Percentiles rank a stretch among this genome's conserved stretches.
Evolutionary conservation across 2,888 invertebrate genomes (phyloP).

Genomic region (Terebella lapidaria): DNA sequence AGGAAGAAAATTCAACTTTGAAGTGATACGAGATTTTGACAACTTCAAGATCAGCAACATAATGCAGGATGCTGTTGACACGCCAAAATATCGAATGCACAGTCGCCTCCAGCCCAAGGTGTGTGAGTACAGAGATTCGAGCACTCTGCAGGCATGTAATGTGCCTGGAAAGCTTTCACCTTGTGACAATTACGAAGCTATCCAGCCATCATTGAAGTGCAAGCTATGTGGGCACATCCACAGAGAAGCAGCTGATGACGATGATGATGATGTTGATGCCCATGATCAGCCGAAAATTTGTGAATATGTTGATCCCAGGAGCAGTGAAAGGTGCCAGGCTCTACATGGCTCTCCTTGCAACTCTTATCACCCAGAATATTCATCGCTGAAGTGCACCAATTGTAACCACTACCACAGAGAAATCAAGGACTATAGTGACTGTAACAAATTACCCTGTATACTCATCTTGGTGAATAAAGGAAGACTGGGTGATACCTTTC

Average conservation of each 20-base stretch:
- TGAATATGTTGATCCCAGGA: too few species aligned
- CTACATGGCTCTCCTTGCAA: too few species aligned
- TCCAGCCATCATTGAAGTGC: too few species aligned
- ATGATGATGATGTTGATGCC: too few species aligned
- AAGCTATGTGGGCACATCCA: too few species aligned
- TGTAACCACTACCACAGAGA: background rate
- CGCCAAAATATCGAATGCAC: background rate
- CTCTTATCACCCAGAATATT: too few species aligned
- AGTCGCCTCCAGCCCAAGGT: background rate
- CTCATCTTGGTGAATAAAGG: constrained; percentile 16
- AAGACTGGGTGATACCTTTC: constrained; percentile 17
- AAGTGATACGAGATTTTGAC: background rate
- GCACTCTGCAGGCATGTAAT: background rate
- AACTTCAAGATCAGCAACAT: background rate
- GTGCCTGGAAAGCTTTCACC: background rate
- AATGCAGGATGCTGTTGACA: background rate
- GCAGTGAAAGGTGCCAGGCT: too few species aligned
- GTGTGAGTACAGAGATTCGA: background rate
- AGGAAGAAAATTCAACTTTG: background rate
- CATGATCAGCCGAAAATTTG: too few species aligned
- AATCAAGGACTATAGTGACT: background rate
- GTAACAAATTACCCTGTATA: constrained; percentile 12
- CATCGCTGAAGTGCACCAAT: background rate
- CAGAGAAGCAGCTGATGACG: too few species aligned
- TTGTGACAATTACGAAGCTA: background rate